Percentiles rank a stretch among this genome's conserved stretches.
Conservation (phyloP, 2,888 invertebrate genomes). For the Drosophila anomelani region DNA sequence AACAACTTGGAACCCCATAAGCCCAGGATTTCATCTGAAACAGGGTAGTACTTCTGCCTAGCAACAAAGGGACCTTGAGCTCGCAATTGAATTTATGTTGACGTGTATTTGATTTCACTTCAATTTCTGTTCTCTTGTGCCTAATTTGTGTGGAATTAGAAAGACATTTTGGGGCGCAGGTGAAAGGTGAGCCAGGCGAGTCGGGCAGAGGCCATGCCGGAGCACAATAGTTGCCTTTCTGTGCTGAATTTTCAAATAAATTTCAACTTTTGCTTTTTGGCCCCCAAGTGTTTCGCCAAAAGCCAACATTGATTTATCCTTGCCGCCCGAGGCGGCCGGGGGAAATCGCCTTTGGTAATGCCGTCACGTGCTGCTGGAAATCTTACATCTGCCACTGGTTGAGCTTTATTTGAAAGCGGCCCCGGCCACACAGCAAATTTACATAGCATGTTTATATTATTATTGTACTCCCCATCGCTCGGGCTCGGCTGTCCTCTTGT, state of each 20-base stretch:
- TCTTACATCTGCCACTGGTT: slow-evolving; percentile 23
- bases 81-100: slow-evolving; percentile 40
- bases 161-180: slow-evolving; percentile 15
- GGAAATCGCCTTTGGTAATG: slow-evolving; percentile 18
- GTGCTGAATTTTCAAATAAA: slow-evolving; percentile 27
- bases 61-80: slow-evolving; percentile 23
- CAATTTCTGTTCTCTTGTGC: slow-evolving; percentile 35
- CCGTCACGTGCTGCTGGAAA: slow-evolving; percentile 38
- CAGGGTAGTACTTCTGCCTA: slow-evolving; percentile 10
- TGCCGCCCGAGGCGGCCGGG: slow-evolving; percentile 5
- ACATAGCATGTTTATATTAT: slow-evolving; percentile 38
- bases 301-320: slow-evolving; percentile 41
- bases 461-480: slow-evolving; percentile 5
- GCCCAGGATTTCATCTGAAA: no score
- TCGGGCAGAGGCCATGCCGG: not conserved
- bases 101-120: slow-evolving; percentile 35
- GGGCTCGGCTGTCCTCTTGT: not conserved
- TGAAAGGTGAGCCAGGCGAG: slow-evolving; percentile 18
- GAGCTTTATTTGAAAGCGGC: slow-evolving; percentile 25
- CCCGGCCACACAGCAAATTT: slow-evolving; percentile 21
- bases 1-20: not conserved
- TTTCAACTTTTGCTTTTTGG: slow-evolving; percentile 13
- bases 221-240: slow-evolving; percentile 14
- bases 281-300: slow-evolving; percentile 9
- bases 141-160: slow-evolving; percentile 43